Base-by-base conservation (phyloP, 1,140 invertebrate genomes). In the Eriocheir sinensis region DNA sequence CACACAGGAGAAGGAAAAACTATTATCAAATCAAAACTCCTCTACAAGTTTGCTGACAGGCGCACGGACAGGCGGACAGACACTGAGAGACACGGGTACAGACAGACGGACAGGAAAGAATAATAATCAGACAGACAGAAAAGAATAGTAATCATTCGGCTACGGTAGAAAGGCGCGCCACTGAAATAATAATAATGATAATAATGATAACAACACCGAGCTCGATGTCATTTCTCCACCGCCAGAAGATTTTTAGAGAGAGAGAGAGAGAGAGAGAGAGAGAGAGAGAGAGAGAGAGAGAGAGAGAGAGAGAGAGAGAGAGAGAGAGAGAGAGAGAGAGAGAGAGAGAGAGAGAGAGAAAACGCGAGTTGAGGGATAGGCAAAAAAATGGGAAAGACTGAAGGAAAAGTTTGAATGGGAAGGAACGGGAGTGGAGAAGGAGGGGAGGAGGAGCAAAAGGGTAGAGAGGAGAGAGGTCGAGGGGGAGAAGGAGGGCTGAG, bases 251-350 rank as follows among this genome's bases (percentile, higher is more conserved):
- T n/a, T n/a, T n/a, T n/a, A 86, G 85, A 86, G 41, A 86, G 85
- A 38, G 85, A 38, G 85, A 86, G 32, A 86, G 85, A 86, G 8
- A 86, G 85, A 86, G 8, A 38, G 85, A 86, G 32, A 86, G 85
- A 86, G 32, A 38, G 36, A 86, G 8, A 86, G 85, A 86, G 36
- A 86, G 34, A 86, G 85, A 86, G 85, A 86, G 85, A 86, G 85
- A 86, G 85, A 86, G 85, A 38, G 36, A 86, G 85, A 38, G 85
- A 86, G 85, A 36, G 21, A 27, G 21, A 27, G 21, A 27, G 21
- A 27, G 53, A 72, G 21, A 27, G 21, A 27, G 21, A 27, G 21
- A 72, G 21, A 72, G 21, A 27, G 21, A 27, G 53, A 72, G 53
- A 72, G 53, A 72, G 53, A 72, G 53, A 72, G 53, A 72, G 53